phyloP scores from a whole-genome alignment of 2,888 invertebrate genomes.

The Octodonta nipae region DNA sequence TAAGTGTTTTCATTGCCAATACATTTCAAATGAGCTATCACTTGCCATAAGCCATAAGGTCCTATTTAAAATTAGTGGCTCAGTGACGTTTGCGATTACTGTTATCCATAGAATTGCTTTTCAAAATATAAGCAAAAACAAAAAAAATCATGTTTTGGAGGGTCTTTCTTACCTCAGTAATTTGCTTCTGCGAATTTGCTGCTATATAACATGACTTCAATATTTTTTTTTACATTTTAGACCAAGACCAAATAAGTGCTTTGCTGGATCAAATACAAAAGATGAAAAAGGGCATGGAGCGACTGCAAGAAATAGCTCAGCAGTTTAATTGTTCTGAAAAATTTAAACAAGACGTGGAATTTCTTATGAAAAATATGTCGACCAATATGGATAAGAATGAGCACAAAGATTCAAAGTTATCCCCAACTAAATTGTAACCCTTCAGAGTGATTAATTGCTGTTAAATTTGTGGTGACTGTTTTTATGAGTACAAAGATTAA shows the following conservation, averaged over 20 bases:
- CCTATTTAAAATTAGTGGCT: too few relatives aligned
- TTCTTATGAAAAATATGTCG: constrained; percentile 17
- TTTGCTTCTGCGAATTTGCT: background rate
- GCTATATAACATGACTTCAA: too few relatives aligned
- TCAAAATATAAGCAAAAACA: too few relatives aligned
- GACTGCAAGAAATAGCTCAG: constrained; percentile 22
- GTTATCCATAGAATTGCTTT: too few relatives aligned
- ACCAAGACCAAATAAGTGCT: constrained; percentile 15
- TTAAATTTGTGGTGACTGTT: too few relatives aligned
- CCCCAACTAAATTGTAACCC: constrained; percentile 6
- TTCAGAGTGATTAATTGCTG: too few relatives aligned
- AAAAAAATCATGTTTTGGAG: too few relatives aligned
- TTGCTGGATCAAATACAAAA: constrained; percentile 21
- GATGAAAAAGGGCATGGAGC: constrained; percentile 23
- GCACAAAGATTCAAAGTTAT: constrained; percentile 10
- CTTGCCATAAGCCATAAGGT: too few relatives aligned
- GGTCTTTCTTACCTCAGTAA: background rate
- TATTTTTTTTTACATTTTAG: constrained; percentile 10
- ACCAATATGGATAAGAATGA: constrained; percentile 11
- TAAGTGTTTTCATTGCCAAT: too few relatives aligned
- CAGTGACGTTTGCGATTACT: too few relatives aligned
- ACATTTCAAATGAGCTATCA: too few relatives aligned
- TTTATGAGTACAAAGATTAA: too few relatives aligned
- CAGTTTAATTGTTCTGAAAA: constrained; percentile 21
- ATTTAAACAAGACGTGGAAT: constrained; percentile 21